A percentile compares a stretch with the other conserved stretches of the same genome.
These are phyloP conservation scores for Danaus plexippus DNA, from an alignment of 1,140 invertebrate species.

Conservation along the genomic window DNA sequence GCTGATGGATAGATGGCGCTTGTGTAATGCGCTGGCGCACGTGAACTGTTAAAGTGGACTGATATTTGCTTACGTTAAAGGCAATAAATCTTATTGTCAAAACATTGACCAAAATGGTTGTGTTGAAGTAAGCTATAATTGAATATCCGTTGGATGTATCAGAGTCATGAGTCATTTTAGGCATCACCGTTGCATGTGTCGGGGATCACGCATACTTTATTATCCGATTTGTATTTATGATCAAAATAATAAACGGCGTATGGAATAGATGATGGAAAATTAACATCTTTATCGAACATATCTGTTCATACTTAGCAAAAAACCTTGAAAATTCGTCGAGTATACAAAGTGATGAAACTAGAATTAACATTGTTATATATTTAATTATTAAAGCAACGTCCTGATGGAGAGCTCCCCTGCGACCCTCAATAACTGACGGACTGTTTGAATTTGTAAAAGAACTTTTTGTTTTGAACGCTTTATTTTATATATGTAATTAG, in stretches of 20 bases:
- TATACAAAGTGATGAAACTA: too few species aligned
- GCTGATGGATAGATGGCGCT: constrained; percentile 59
- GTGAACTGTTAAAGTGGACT: constrained; percentile 15
- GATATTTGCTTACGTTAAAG: constrained; percentile 31
- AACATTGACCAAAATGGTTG: constrained; percentile 28
- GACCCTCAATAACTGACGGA: constrained; percentile 3
- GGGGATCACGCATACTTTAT: background rate
- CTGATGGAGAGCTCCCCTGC: constrained; percentile 25
- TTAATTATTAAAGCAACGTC: background rate
- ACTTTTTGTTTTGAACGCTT: too few species aligned
- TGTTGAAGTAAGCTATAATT: constrained; percentile 24
- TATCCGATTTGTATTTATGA: constrained; percentile 8
- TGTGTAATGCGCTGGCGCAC: constrained; percentile 28
- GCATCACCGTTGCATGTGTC: too few species aligned
- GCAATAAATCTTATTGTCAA: constrained; percentile 25
- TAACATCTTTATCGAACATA: too few species aligned
- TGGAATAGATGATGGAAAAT: background rate
- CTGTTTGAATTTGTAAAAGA: too few species aligned
- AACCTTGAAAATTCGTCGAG: too few species aligned
- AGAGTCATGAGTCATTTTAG: background rate
- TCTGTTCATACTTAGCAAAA: too few species aligned
- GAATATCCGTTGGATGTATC: constrained; percentile 4
- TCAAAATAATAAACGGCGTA: constrained; percentile 13
- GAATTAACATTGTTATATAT: too few species aligned
- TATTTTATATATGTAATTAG: too few species aligned